Evolutionary conservation across 2,888 invertebrate genomes (phyloP).

Genomic region (Leptinotarsa juncta): DNA sequence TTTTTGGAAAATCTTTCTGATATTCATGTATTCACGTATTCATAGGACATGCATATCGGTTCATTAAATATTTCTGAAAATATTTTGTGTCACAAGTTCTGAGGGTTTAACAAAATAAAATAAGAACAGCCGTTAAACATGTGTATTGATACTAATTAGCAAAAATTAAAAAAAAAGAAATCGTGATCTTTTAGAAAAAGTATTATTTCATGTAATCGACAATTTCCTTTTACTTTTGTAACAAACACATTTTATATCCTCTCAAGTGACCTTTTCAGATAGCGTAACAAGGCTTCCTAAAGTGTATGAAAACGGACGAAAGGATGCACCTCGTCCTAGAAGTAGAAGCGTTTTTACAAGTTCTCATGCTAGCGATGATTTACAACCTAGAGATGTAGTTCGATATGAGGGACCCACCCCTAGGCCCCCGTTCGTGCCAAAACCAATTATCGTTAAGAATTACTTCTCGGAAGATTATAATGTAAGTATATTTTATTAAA

Average conservation of each 20-base stretch:
- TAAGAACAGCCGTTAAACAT: too few species aligned
- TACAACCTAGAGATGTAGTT: constrained; percentile 67
- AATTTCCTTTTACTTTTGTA: constrained; percentile 5
- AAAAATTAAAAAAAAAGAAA: too few species aligned
- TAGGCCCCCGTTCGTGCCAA: constrained; percentile 67
- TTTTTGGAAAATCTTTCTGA: too few species aligned
- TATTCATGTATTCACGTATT: too few species aligned
- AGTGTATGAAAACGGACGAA: constrained; percentile 55
- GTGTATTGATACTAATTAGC: too few species aligned
- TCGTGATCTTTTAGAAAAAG: too few species aligned
- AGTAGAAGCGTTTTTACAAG: constrained; percentile 74
- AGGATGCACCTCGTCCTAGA: constrained; percentile 70
- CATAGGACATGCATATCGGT: too few species aligned
- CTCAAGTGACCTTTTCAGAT: constrained; percentile 59
- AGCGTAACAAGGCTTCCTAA: constrained; percentile 61
- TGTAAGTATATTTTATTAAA: constrained; percentile 44
- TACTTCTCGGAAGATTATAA: constrained; percentile 69
- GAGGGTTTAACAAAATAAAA: too few species aligned
- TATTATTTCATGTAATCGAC: too few species aligned
- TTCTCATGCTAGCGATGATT: constrained; percentile 73
- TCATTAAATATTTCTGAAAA: too few species aligned
- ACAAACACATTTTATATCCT: constrained; percentile 18
- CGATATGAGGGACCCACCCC: constrained; percentile 70
- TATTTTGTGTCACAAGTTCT: too few species aligned
- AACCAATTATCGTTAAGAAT: constrained; percentile 71